Base-by-base conservation (phyloP, 2,888 invertebrate species). In the Toxonevra muliebris region DNA sequence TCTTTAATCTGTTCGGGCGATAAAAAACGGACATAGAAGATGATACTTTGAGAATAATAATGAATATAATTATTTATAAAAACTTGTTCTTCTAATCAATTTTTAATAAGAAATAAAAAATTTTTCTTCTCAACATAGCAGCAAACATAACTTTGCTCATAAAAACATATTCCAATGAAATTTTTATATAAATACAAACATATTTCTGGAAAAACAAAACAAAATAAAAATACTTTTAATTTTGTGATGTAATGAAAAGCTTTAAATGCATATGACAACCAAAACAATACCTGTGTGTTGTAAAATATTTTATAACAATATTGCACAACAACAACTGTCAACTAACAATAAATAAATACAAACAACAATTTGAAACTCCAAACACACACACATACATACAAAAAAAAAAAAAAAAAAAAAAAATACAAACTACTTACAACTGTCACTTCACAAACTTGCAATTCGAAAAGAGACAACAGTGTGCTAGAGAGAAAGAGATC, bases 401-500 rank as follows among this genome's bases (percentile, higher is more conserved):
- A 54, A 48, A 63, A 41, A 8, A 60, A 63, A 17, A 54, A 53
- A n/a, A n/a, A n/a, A n/a, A n/a, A n/a, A n/a, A n/a, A n/a, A 30
- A 17, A 41, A 45, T 43, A 48, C 60, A 67, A 71, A 68, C 70
- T 69, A 68, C 70, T 73, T 70, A 69, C 66, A 73, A 70, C 69
- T 73, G 73, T 69, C 71, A 71, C 66, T 71, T 69, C 62, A 30
- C 3, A 70, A 71, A 73, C 70, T 73, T 45, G 61, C 67, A 71
- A 68, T 54, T 54, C 43, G 55, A 43, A 63, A 63, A 63, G 63
- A 54, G 40, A 55, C 57, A 30, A 30, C 30, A 30, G 7, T 4
- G 30, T 7, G 57, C 45, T 30, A 45, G 40, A 48, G 43, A 63
- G 55, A 61, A 50, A 30, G 15, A 54, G 0, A 12, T 54, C 2